Conservation (phyloP, 2,888 invertebrate genomes). For the Perizoma flavofasciatum region DNA sequence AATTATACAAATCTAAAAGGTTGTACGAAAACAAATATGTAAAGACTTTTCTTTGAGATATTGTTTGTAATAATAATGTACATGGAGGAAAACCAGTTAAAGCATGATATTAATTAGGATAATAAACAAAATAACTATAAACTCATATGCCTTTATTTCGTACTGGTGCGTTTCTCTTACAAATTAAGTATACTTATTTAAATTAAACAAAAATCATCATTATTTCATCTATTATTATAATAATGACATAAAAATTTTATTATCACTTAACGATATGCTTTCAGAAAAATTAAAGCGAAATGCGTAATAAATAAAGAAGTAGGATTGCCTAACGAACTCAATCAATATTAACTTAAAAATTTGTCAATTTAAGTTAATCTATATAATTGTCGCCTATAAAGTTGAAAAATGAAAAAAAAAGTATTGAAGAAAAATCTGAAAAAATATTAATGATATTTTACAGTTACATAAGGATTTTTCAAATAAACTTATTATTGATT, state of each 20-base stretch:
- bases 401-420: too few relatives aligned
- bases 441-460: conserved; percentile 7
- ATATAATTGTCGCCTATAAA: conserved; percentile 39
- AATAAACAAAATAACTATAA: conserved; percentile 56
- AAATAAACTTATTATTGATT: conserved; percentile 8
- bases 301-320: conserved; percentile 35
- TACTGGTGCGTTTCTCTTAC: conserved; percentile 83
- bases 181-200: conserved; percentile 70
- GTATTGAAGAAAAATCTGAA: too few relatives aligned
- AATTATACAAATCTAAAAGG: too few relatives aligned
- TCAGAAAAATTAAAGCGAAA: conserved; percentile 55
- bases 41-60: too few relatives aligned
- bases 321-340: conserved; percentile 9
- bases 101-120: neutral
- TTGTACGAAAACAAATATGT: too few relatives aligned
- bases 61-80: too few relatives aligned
- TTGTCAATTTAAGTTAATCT: conserved; percentile 42
- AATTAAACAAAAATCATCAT: conserved; percentile 60
- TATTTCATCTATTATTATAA: conserved; percentile 61
- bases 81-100: neutral
- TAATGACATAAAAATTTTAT: conserved; percentile 54
- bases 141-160: conserved; percentile 83
- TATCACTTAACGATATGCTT: conserved; percentile 78
- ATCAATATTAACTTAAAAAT: conserved; percentile 42
- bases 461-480: neutral